Percentiles rank a stretch among this genome's conserved stretches.
phyloP scores from a whole-genome alignment of 64 coral and sea anemone species.

The Montipora cactus region DNA sequence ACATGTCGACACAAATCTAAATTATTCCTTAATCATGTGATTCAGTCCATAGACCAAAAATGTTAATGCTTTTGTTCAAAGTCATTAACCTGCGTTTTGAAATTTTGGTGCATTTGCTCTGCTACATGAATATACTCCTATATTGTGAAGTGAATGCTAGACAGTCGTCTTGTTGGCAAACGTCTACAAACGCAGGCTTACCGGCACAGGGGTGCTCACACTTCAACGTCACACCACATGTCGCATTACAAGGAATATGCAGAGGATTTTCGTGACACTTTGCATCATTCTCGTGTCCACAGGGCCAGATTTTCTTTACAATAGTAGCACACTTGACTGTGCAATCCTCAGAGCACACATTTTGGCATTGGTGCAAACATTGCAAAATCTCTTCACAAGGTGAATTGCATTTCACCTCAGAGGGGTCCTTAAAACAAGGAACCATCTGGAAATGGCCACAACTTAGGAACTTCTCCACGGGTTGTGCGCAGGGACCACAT shows the following conservation, averaged over 20 bases:
- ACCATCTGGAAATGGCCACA: conserved; percentile 52
- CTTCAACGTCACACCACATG: conserved; percentile 41
- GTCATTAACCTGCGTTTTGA: no score
- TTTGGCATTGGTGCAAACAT: conserved; percentile 57
- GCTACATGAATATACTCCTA: no score
- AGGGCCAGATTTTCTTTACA: conserved; percentile 38
- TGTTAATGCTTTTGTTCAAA: no score
- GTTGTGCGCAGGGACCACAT: conserved; percentile 50
- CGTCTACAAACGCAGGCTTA: neutral
- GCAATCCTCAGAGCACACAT: conserved; percentile 26
- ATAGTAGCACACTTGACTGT: neutral
- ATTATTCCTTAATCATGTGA: no score
- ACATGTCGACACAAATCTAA: no score
- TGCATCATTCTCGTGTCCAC: conserved; percentile 23
- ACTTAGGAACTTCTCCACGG: conserved; percentile 13
- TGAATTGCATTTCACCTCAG: conserved; percentile 24
- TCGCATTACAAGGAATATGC: neutral
- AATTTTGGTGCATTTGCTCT: no score
- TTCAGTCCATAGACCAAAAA: no score
- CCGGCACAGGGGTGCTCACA: conserved; percentile 50
- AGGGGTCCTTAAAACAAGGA: conserved; percentile 27
- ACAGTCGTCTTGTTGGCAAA: no score
- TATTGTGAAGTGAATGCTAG: fast-evolving
- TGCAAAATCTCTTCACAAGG: conserved; percentile 31
- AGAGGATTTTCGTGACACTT: conserved; percentile 59